Evolutionary conservation across 2,797 vertebrate species (phyloP).

Genomic region (Pelodytes ibericus): DNA sequence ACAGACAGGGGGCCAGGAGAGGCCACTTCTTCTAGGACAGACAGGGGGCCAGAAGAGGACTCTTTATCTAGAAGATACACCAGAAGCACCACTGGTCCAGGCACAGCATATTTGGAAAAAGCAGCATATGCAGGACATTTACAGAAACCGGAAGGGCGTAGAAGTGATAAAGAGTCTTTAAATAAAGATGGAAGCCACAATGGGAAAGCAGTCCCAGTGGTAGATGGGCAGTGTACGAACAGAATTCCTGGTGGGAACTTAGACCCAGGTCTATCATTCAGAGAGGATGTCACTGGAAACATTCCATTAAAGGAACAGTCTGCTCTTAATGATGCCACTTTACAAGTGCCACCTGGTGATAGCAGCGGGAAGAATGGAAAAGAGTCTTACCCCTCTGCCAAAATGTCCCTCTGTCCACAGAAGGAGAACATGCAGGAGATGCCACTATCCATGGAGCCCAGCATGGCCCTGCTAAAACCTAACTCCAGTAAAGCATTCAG

Average conservation of each 20-base stretch:
- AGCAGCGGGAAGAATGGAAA: background rate
- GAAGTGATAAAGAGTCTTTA: background rate
- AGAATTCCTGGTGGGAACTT: too few relatives aligned
- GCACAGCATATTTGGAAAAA: too few relatives aligned
- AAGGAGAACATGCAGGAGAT: background rate
- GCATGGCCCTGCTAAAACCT: conserved; percentile 6
- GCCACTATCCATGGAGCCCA: background rate
- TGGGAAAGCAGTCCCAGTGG: background rate
- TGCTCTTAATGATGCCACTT: background rate
- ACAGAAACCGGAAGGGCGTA: background rate
- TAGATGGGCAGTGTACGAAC: background rate
- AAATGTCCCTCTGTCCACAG: background rate
- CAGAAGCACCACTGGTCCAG: background rate
- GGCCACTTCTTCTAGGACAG: background rate
- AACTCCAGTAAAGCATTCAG: conserved; percentile 18
- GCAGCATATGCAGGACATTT: background rate
- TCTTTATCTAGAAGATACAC: background rate
- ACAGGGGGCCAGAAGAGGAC: background rate
- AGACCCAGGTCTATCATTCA: background rate
- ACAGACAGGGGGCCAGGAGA: background rate
- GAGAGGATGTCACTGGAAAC: background rate
- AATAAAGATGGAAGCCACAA: background rate
- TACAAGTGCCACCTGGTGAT: background rate
- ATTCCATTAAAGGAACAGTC: background rate
- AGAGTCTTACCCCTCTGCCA: background rate